A percentile compares a stretch with the other conserved stretches of the same genome.
phyloP scores from a whole-genome alignment of 2,888 invertebrate species.

The Asteroscopus sphinx region DNA sequence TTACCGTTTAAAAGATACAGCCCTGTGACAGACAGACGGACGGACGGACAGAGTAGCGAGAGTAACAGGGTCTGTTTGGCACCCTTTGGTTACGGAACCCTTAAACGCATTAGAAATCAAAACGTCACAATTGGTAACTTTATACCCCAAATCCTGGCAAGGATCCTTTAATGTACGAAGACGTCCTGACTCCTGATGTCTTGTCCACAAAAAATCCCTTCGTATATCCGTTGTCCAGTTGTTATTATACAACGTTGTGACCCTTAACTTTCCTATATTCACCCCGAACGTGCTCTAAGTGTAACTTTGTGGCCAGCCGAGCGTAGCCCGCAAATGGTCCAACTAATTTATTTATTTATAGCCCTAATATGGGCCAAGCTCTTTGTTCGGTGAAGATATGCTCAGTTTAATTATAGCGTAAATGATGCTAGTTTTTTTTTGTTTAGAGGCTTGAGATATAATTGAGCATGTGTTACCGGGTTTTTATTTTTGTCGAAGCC shows the following conservation, averaged over 20 bases:
- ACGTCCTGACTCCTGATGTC: background rate
- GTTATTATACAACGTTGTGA: constrained; percentile 39
- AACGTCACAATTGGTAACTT: too few species aligned
- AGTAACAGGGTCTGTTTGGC: too few species aligned
- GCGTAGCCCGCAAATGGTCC: constrained; percentile 68
- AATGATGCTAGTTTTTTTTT: constrained; percentile 20
- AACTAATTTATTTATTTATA: constrained; percentile 75
- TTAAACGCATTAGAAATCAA: too few species aligned
- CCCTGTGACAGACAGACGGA: too few species aligned
- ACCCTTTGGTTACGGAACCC: too few species aligned
- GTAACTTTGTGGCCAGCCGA: constrained; percentile 65
- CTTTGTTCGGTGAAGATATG: constrained; percentile 46
- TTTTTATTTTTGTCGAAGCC: constrained; percentile 5
- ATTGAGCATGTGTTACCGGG: background rate
- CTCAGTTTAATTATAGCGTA: constrained; percentile 40
- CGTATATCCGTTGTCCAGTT: constrained; percentile 16
- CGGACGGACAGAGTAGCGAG: too few species aligned
- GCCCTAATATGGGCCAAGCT: constrained; percentile 41
- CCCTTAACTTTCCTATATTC: constrained; percentile 67
- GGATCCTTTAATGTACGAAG: background rate
- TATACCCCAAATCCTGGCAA: too few species aligned
- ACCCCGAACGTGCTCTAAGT: constrained; percentile 69
- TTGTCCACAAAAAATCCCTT: background rate
- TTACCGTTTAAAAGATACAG: too few species aligned
- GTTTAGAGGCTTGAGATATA: background rate